Percentiles rank a stretch among this genome's conserved stretches.
Conservation (phyloP, 1,140 invertebrate species). For the Sesamia nonagrioides region DNA sequence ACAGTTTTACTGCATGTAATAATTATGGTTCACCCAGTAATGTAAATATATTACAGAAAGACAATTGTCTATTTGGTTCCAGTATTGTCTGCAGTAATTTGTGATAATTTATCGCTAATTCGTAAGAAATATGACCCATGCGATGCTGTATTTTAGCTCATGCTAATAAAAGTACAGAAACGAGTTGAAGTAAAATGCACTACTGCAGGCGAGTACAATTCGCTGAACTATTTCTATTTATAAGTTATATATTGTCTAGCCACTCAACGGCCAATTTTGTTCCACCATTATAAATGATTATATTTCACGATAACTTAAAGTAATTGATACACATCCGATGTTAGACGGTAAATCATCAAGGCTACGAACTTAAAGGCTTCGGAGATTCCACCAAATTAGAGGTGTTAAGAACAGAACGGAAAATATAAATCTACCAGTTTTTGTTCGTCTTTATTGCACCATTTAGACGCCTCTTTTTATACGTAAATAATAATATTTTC, state of each 20-base stretch:
- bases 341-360: conserved; percentile 14
- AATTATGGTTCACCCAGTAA: not conserved
- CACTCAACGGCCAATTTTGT: conserved; percentile 29
- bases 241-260: not conserved
- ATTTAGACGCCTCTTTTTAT: conserved; percentile 27
- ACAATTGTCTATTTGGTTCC: not conserved
- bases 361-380: conserved; percentile 10
- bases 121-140: not conserved
- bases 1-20: not conserved
- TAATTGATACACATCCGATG: conserved; percentile 35
- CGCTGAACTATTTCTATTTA: conserved; percentile 6
- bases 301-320: conserved; percentile 33
- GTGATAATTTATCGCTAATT: not conserved
- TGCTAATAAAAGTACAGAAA: not conserved
- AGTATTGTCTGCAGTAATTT: not conserved
- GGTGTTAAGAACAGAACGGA: conserved; percentile 39
- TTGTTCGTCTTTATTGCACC: conserved; percentile 29
- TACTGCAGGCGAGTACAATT: not conserved
- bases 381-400: conserved; percentile 3
- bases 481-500: conserved; percentile 22
- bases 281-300: conserved; percentile 20
- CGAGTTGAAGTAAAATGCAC: not conserved
- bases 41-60: not conserved
- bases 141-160: not conserved
- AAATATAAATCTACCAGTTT: conserved; percentile 33